Percentiles rank a stretch among this genome's conserved stretches.
Conservation (phyloP, 2,797 vertebrate species). For the Novumbra hubbsi region DNA sequence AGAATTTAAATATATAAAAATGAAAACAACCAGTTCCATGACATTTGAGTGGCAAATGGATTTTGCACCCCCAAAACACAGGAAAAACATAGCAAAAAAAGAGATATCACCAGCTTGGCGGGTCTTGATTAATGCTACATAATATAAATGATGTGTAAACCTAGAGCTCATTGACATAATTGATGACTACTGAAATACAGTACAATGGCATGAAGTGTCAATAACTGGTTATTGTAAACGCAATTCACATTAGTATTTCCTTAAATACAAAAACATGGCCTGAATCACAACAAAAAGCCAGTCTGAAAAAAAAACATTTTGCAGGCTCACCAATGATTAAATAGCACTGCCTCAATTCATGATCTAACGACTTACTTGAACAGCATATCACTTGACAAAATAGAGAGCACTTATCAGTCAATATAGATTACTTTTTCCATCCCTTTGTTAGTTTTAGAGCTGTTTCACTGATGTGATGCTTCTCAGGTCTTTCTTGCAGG, state of each 20-base stretch:
- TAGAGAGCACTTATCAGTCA: neutral
- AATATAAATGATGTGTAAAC: conserved; percentile 42
- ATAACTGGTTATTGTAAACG: conserved; percentile 37
- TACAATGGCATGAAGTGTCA: conserved; percentile 53
- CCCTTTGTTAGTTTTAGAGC: neutral
- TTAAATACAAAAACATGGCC: conserved; percentile 31
- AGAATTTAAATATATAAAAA: too few species aligned
- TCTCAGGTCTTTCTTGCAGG: conserved; percentile 19
- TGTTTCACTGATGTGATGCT: neutral
- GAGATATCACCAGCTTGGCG: too few species aligned
- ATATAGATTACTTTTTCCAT: neutral
- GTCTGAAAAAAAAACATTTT: neutral
- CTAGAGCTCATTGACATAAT: conserved; percentile 47
- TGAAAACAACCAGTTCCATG: too few species aligned
- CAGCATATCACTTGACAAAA: neutral
- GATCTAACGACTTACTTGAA: neutral
- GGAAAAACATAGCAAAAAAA: too few species aligned
- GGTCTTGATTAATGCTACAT: neutral
- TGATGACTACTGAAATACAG: conserved; percentile 63
- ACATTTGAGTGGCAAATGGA: too few species aligned
- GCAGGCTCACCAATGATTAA: neutral
- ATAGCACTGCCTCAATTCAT: neutral
- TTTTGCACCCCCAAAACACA: too few species aligned
- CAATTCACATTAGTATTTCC: conserved; percentile 13
- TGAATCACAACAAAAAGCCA: neutral